Evolutionary conservation across 2,888 invertebrate species (phyloP).

Genomic region (Lapara coniferarum): DNA sequence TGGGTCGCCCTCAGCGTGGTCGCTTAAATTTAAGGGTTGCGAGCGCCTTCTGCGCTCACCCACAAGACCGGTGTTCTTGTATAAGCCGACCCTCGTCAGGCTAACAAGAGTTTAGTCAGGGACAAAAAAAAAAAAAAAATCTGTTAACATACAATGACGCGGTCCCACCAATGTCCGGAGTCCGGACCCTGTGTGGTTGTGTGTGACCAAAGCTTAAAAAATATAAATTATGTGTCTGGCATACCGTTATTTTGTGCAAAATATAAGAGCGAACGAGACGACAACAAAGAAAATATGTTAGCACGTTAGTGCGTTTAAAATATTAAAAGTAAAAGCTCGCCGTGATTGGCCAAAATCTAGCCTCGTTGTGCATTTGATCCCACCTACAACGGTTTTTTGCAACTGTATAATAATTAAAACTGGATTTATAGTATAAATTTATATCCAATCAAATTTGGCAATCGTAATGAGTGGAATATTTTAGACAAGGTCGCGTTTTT

Average conservation of each 20-base stretch:
- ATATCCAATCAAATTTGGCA: constrained; percentile 5
- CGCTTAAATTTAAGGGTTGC: too few species aligned
- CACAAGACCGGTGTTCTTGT: too few species aligned
- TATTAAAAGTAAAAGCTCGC: constrained; percentile 16
- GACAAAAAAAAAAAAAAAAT: too few species aligned
- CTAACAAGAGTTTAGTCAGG: too few species aligned
- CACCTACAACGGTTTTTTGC: constrained; percentile 17
- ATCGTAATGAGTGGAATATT: constrained; percentile 18
- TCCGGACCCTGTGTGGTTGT: too few species aligned
- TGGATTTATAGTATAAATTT: background rate
- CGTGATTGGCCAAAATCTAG: constrained; percentile 15
- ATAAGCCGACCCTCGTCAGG: too few species aligned
- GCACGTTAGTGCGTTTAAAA: background rate
- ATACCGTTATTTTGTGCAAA: background rate
- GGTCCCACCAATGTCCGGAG: too few species aligned
- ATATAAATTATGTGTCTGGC: constrained; percentile 11
- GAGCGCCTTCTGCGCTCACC: too few species aligned
- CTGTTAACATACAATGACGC: too few species aligned
- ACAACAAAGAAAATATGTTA: background rate
- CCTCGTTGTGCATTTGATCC: background rate
- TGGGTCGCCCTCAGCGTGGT: too few species aligned
- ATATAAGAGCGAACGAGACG: constrained; percentile 6
- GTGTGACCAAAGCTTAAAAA: background rate
- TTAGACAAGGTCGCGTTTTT: background rate
- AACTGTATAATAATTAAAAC: background rate